Evolutionary conservation across 2,888 invertebrate genomes (phyloP).

Genomic region (Polymixis flavicincta): DNA sequence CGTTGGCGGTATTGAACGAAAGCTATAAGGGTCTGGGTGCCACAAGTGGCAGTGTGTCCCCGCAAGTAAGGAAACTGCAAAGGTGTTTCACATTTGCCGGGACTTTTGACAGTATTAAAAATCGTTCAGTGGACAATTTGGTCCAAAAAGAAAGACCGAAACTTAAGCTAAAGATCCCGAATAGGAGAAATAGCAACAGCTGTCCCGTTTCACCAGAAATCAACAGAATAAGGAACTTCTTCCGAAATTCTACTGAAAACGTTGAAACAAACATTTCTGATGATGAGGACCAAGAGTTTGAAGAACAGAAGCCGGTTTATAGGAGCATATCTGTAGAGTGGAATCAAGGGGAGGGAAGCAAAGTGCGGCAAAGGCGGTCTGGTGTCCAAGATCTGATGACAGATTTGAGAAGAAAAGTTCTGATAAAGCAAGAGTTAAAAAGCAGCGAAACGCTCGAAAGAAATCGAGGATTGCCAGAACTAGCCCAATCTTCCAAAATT

Average conservation of each 20-base stretch:
- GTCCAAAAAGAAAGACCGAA: slow-evolving; percentile 39
- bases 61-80: slow-evolving; percentile 81
- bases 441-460: slow-evolving; percentile 76
- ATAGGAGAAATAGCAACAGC: slow-evolving; percentile 61
- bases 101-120: slow-evolving; percentile 73
- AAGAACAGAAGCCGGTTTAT: slow-evolving; percentile 68
- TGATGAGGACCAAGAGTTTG: slow-evolving; percentile 65
- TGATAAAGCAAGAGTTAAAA: slow-evolving; percentile 76
- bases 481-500: slow-evolving; percentile 19
- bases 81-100: slow-evolving; percentile 80
- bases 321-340: slow-evolving; percentile 74
- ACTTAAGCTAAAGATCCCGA: slow-evolving; percentile 56
- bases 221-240: slow-evolving; percentile 73
- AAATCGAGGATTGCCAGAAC: slow-evolving; percentile 63
- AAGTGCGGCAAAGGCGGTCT: slow-evolving; percentile 48
- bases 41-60: slow-evolving; percentile 73
- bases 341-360: slow-evolving; percentile 59
- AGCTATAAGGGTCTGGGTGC: slow-evolving; percentile 80
- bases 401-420: slow-evolving; percentile 78
- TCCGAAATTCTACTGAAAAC: slow-evolving; percentile 68
- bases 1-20: slow-evolving; percentile 78
- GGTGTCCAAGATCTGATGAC: slow-evolving; percentile 74
- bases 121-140: slow-evolving; percentile 62
- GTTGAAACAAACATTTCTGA: slow-evolving; percentile 63
- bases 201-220: slow-evolving; percentile 76